A percentile compares a stretch with the other conserved stretches of the same genome.
These are phyloP conservation scores for Amphilophus citrinellus DNA, from an alignment of 2,113 vertebrate species.

Conservation along the genomic window DNA sequence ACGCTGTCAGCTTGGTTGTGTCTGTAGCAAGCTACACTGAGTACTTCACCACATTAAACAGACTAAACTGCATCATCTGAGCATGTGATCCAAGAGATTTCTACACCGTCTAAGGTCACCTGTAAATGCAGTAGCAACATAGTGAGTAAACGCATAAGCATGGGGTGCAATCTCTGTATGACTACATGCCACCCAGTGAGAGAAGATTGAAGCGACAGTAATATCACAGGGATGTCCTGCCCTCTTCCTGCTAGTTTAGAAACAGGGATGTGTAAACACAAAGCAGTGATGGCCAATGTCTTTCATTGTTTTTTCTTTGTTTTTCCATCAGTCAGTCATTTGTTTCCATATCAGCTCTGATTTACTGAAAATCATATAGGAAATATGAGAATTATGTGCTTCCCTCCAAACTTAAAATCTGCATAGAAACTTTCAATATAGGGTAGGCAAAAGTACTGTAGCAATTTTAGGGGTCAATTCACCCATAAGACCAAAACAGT, in stretches of 20 bases:
- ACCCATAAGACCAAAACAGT: neutral
- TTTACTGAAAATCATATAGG: neutral
- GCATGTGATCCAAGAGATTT: conserved; percentile 51
- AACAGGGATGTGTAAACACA: conserved; percentile 32
- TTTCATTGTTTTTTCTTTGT: conserved; percentile 4
- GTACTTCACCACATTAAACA: conserved; percentile 70
- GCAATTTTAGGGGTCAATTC: neutral
- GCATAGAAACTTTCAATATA: neutral
- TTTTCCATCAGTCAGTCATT: conserved; percentile 10
- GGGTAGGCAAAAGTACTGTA: neutral
- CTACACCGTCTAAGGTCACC: conserved; percentile 27
- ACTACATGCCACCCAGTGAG: conserved; percentile 30
- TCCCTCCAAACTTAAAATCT: neutral
- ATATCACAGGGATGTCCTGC: conserved; percentile 16
- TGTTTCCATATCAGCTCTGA: conserved; percentile 24
- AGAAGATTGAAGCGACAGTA: conserved; percentile 10
- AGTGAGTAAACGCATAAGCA: conserved; percentile 14
- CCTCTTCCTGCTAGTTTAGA: neutral
- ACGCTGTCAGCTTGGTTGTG: conserved; percentile 75
- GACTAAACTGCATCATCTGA: conserved; percentile 63
- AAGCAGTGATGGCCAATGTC: neutral
- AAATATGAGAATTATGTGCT: neutral
- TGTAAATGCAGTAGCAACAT: conserved; percentile 30
- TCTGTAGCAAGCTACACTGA: conserved; percentile 67
- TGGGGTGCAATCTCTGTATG: conserved; percentile 2